phyloP scores from a whole-genome alignment of 2,113 vertebrate species.

The Ophthalmotilapia sp. region DNA sequence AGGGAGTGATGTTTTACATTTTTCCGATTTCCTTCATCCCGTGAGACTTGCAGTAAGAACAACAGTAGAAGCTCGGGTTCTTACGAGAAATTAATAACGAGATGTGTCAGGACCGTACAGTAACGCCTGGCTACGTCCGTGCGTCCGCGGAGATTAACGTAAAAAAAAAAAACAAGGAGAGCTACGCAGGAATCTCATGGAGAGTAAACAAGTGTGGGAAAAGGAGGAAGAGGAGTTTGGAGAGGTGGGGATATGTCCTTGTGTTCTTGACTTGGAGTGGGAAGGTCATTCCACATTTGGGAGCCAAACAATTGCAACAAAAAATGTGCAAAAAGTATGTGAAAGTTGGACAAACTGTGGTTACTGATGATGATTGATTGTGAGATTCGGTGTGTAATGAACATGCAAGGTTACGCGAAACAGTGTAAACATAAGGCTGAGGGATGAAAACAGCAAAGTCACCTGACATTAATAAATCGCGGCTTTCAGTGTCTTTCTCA shows the following conservation, averaged over 20 bases:
- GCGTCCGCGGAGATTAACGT: neutral
- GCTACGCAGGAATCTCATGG: neutral
- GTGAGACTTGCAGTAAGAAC: neutral
- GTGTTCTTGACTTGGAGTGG: neutral
- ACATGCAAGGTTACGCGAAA: constrained; percentile 18
- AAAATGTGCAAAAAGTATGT: neutral
- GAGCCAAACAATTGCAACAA: neutral
- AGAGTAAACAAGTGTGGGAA: neutral
- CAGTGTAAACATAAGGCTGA: constrained; percentile 36
- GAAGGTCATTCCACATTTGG: neutral
- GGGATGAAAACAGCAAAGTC: constrained; percentile 21
- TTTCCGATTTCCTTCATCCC: neutral
- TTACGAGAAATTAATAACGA: neutral
- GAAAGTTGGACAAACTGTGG: neutral
- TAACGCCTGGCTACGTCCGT: constrained; percentile 1
- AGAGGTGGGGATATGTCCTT: neutral
- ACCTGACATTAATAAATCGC: neutral
- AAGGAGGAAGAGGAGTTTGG: neutral
- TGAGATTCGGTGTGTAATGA: neutral
- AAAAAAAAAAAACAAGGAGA: neutral
- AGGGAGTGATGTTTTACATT: neutral
- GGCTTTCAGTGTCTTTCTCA: constrained; percentile 39
- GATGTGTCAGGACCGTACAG: neutral
- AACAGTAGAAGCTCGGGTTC: neutral
- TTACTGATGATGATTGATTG: neutral